Base-by-base conservation (phyloP, 2,888 invertebrate genomes). In the Lagria hirta region DNA sequence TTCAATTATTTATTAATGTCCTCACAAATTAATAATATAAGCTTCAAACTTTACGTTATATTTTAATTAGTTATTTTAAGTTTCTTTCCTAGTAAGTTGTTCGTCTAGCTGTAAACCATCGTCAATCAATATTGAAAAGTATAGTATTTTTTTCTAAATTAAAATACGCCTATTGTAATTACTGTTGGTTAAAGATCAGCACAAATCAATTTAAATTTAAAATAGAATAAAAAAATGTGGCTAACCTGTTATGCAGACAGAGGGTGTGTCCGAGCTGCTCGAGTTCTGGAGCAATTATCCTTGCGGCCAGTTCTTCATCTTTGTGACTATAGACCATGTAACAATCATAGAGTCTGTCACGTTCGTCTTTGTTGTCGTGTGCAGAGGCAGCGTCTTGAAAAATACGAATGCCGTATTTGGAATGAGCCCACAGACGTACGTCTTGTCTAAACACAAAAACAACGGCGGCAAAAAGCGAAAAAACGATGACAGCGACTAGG, bases 311-410 rank as follows among this genome's bases (percentile, higher is more conserved):
- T 76, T 75, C 84, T 71, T 76, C 87, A 78, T 91, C 90, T 57
- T 85, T 80, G 56, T 83, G 82, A 69, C 87, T 86, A 75, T 92
- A 93, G 49, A 89, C 83, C 66, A 93, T 81, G 74, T 92, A 93
- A 44, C 89, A 90, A 69, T 93, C 82, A 76, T 87, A 80, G 61
- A 81, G 70, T 66, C 82, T 73, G 73, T 80, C 72, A 5, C 66
- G 59, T 47, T 71, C 71, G 38, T 69, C 68, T 38, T 48, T 55
- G 26, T 60, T 75, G 59, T 78, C 77, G 68, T 76, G 73, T 49
- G 76, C 75, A 58, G 75, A 73, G 26, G 77, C 70, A 46, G 74
- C 73, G 46, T 80, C 80, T 68, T 81, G 82, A 67, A 86, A 84
- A 56, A 88, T 75, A 58, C 88, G 76, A 32, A 88, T 76, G 21